Evolutionary conservation across 1,140 invertebrate genomes (phyloP).

Genomic region (Chrysomallon squamiferum): DNA sequence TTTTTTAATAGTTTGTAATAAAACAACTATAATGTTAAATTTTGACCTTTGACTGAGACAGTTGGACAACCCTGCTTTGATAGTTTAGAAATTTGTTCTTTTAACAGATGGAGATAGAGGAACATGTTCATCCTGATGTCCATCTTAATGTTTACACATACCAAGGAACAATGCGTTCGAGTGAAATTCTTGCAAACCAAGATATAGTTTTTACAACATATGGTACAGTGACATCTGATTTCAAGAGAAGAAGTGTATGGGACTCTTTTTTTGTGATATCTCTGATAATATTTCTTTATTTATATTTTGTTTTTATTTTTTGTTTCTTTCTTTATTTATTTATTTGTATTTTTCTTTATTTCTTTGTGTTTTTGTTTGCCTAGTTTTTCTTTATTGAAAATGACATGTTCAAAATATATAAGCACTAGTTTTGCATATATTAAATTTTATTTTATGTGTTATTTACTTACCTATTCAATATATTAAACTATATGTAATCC

Average conservation of each 20-base stretch:
- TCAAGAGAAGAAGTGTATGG: slow-evolving; percentile 10
- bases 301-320: too few species aligned
- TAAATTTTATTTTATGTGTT: too few species aligned
- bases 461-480: too few species aligned
- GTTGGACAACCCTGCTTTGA: background rate
- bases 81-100: background rate
- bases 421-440: too few species aligned
- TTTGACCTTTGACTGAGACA: background rate
- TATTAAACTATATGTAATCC: too few species aligned
- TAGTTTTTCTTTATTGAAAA: background rate
- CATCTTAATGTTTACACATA: slow-evolving; percentile 39
- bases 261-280: too few species aligned
- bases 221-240: slow-evolving; percentile 34
- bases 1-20: slow-evolving; percentile 44
- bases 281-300: too few species aligned
- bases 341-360: too few species aligned
- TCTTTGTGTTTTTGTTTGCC: background rate
- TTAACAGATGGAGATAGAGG: slow-evolving; percentile 37
- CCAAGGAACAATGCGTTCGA: slow-evolving; percentile 27
- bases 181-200: slow-evolving; percentile 56
- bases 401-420: too few species aligned
- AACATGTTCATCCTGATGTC: slow-evolving; percentile 35
- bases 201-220: slow-evolving; percentile 67
- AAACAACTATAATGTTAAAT: background rate
- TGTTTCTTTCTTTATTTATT: too few species aligned